Evolutionary conservation across 2,888 invertebrate species (phyloP).

Genomic region (Epistrophe grossulariae): DNA sequence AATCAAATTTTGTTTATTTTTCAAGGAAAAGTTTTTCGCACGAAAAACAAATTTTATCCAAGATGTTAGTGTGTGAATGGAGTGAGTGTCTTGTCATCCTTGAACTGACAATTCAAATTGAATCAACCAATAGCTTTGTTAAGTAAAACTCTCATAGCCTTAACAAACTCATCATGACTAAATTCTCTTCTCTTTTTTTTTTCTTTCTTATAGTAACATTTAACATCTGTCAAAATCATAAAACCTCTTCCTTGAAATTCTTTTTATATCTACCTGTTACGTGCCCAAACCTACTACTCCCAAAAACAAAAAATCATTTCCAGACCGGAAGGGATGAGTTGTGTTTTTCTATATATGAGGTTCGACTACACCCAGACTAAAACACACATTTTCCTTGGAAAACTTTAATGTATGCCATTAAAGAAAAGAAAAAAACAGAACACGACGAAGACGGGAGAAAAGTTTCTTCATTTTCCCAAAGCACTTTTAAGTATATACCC

Average conservation of each 20-base stretch:
- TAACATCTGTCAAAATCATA: constrained; percentile 8
- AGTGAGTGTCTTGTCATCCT: neutral
- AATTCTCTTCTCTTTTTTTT: neutral
- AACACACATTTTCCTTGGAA: neutral
- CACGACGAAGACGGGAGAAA: constrained; percentile 3
- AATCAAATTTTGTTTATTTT: too few species aligned
- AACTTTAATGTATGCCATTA: neutral
- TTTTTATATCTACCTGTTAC: constrained; percentile 29
- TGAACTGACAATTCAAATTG: neutral
- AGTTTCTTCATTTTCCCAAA: constrained; percentile 39
- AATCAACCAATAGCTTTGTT: neutral
- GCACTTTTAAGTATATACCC: constrained; percentile 5
- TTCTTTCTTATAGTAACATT: neutral
- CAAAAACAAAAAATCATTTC: neutral
- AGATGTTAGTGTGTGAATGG: neutral
- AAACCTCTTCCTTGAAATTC: neutral
- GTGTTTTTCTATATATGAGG: neutral
- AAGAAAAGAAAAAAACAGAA: neutral
- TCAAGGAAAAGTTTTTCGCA: too few species aligned
- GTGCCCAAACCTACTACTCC: neutral
- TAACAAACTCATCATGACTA: neutral
- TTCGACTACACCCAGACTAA: neutral
- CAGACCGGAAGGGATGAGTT: constrained; percentile 21
- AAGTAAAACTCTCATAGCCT: neutral
- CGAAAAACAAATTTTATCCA: neutral